Conservation (phyloP, 2,797 vertebrate genomes). For the Scomberomorus guttatus region DNA sequence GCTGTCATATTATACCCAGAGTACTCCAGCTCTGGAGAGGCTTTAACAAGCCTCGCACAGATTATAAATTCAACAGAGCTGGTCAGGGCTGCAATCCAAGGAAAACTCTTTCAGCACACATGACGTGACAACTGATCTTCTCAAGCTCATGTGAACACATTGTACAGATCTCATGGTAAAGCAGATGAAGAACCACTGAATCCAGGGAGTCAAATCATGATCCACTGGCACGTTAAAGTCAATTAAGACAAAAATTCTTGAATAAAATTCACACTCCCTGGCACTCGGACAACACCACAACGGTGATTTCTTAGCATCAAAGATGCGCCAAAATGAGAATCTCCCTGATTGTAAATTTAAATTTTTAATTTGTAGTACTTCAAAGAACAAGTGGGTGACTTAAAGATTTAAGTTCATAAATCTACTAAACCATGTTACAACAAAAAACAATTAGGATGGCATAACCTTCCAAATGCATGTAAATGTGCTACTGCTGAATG, state of each 20-base stretch:
- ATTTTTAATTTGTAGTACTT: neutral
- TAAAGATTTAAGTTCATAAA: neutral
- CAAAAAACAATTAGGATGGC: neutral
- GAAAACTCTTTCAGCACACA: constrained; percentile 44
- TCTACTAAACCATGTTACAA: neutral
- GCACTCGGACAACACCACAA: neutral
- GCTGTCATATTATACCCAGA: constrained; percentile 30
- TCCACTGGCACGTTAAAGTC: neutral
- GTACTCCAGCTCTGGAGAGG: constrained; percentile 22
- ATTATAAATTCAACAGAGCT: constrained; percentile 58
- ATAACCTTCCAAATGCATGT: neutral
- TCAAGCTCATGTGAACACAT: constrained; percentile 30
- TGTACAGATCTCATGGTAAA: constrained; percentile 31
- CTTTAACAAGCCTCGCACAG: constrained; percentile 43
- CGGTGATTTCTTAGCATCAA: neutral
- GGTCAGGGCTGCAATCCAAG: constrained; percentile 47
- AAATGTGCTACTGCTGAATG: neutral
- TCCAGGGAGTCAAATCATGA: neutral
- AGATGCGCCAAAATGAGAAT: neutral
- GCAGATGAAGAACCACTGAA: constrained; percentile 5
- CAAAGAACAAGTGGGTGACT: neutral
- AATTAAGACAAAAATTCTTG: neutral
- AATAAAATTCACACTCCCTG: neutral
- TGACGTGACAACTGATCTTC: constrained; percentile 50
- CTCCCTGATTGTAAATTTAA: neutral